phyloP scores from a whole-genome alignment of 2,113 vertebrate genomes.

The Pao palembangensis region DNA sequence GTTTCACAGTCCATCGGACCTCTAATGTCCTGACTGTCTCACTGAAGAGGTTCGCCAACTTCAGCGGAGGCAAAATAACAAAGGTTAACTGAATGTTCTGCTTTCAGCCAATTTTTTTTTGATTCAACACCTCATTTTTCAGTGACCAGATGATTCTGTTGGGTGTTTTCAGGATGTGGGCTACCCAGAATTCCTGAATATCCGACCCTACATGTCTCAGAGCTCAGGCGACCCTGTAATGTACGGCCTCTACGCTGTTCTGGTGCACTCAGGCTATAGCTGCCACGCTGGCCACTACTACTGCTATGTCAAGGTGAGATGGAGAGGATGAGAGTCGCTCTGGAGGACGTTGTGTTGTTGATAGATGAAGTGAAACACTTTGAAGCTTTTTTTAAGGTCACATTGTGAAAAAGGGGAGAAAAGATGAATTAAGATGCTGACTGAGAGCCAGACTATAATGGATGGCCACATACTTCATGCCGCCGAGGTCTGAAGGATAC shows the following conservation, averaged over 20 bases:
- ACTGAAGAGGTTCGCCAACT: conserved; percentile 91
- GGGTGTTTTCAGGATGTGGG: conserved; percentile 80
- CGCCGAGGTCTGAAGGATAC: too few relatives aligned
- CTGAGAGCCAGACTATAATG: too few relatives aligned
- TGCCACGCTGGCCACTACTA: conserved; percentile 95
- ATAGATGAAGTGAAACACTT: too few relatives aligned
- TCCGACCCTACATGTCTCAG: conserved; percentile 93
- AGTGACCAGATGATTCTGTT: neutral
- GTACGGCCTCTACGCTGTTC: conserved; percentile 89
- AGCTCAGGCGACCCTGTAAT: conserved; percentile 81
- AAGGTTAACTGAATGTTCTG: conserved; percentile 75
- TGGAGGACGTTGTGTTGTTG: neutral
- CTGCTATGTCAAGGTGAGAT: conserved; percentile 90
- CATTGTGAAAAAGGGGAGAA: too few relatives aligned
- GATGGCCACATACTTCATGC: too few relatives aligned
- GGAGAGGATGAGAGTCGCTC: neutral
- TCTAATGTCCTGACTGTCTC: conserved; percentile 91
- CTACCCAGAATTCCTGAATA: conserved; percentile 89
- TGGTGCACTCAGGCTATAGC: conserved; percentile 94
- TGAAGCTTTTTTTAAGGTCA: too few relatives aligned
- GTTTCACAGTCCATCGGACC: conserved; percentile 87
- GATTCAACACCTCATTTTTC: neutral
- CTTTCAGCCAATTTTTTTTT: neutral
- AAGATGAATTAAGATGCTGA: too few relatives aligned
- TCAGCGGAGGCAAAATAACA: conserved; percentile 90